phyloP scores from a whole-genome alignment of 2,113 vertebrate genomes.

The Phyllostomus discolor region DNA sequence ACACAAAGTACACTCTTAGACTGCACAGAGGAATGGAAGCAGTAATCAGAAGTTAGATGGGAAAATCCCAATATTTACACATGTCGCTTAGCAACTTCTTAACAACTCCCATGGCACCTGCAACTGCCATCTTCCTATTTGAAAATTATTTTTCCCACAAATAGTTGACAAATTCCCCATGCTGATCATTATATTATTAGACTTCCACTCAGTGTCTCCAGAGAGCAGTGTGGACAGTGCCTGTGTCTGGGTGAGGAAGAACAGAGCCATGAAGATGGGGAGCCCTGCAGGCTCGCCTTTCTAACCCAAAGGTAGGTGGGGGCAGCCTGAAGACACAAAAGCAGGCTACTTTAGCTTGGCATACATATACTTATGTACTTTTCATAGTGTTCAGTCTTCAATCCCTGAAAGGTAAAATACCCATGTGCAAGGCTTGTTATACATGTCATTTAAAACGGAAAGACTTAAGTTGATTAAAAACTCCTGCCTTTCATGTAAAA shows the following conservation, averaged over 20 bases:
- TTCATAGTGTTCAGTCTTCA: neutral
- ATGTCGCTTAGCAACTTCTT: conserved; percentile 28
- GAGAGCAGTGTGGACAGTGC: neutral
- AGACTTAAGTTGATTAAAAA: neutral
- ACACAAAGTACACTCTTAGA: neutral
- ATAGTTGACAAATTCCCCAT: neutral
- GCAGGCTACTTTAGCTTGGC: neutral
- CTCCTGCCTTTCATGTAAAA: neutral
- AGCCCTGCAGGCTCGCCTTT: neutral
- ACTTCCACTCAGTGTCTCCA: neutral
- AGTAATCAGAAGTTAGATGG: neutral
- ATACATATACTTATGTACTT: neutral
- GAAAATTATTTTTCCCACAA: neutral
- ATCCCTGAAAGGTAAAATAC: neutral
- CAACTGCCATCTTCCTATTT: neutral
- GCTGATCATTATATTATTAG: neutral
- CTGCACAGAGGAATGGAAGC: too few species aligned
- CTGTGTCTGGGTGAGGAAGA: neutral
- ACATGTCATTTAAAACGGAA: neutral
- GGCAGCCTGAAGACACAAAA: neutral
- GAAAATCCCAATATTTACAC: neutral
- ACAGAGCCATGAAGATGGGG: neutral
- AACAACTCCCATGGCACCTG: conserved; percentile 53
- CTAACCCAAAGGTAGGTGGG: conserved; percentile 35
- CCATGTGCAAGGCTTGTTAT: neutral